Base-by-base conservation (phyloP, 2,888 invertebrate genomes). In the Antitype chi region DNA sequence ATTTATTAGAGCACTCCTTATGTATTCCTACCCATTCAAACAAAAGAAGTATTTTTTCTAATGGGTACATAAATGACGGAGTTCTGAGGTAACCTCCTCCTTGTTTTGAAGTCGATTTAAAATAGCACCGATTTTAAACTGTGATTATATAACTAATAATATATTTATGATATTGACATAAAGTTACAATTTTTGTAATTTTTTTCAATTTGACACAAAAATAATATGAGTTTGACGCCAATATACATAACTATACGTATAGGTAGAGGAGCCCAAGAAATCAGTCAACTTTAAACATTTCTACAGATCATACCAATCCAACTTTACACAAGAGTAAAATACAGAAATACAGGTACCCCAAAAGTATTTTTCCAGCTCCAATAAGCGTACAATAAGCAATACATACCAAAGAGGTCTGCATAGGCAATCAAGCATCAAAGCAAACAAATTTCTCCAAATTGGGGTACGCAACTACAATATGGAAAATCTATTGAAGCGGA, bases 381-480 rank as follows among this genome's bases (percentile, higher is more conserved):
- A 73, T 79, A 79, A 84, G 67, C 84, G n/a, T n/a, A n/a, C n/a
- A 86, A 71, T 80, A 75, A 86, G n/a, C n/a, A n/a, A 86, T 84
- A 86, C 80, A 74, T 86, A 63, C 80, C 87, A 86, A 91, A 76
- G 77, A 82, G 70, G 74, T 77, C 84, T 86, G 85, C 81, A 85
- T 78, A 88, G 85, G 87, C 90, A 90, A 94, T 94, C 91, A 91
- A 87, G 89, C 92, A 89, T 88, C 88, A 94, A 92, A 87, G 92
- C 89, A 93, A 94, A 93, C 92, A 94, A 91, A 93, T 93, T 93
- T 91, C 85, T 60, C 70, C 43, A 92, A 93, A 93, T 93, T 93
- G 92, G 92, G 91, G 91, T 86, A 73, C 89, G 85, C 74, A 85
- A 89, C 86, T 88, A 91, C 92, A 91, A 91, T 94, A 93, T 91